Percentiles rank a stretch among this genome's conserved stretches.
Evolutionary conservation across 2,113 vertebrate genomes (phyloP).

Genomic region (Limanda limanda): DNA sequence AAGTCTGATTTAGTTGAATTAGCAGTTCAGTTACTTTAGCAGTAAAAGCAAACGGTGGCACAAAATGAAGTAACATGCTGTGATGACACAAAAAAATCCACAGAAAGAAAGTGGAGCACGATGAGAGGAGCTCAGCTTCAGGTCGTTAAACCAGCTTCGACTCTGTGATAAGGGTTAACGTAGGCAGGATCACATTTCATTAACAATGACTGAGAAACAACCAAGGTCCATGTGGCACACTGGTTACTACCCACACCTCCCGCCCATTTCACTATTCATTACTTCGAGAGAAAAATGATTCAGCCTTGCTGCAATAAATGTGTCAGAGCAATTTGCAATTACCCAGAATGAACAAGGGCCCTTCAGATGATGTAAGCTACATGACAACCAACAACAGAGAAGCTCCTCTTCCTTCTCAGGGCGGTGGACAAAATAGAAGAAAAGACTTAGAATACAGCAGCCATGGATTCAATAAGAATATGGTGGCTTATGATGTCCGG

Average conservation of each 20-base stretch:
- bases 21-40: neutral
- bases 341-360: neutral
- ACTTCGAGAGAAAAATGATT: constrained; percentile 59
- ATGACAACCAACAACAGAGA: neutral
- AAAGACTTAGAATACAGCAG: neutral
- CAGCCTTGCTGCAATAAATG: constrained; percentile 20
- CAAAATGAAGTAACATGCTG: constrained; percentile 7
- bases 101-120: neutral
- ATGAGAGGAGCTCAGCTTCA: neutral
- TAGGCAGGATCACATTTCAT: constrained; percentile 40
- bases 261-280: constrained; percentile 37
- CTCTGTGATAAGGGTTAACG: constrained; percentile 23
- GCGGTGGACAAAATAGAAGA: neutral
- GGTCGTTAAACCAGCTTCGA: constrained; percentile 10
- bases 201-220: constrained; percentile 56
- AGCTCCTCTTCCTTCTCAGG: neutral
- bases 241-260: constrained; percentile 42
- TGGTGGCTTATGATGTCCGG: neutral
- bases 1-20: neutral
- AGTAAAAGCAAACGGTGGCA: neutral
- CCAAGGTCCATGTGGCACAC: constrained; percentile 15
- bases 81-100: neutral
- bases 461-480: neutral
- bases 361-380: neutral
- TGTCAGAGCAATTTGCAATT: constrained; percentile 14